Evolutionary conservation across 2,113 vertebrate genomes (phyloP), one percentile per base, ranked within the genome.

Genomic region (Caranx ignobilis): DNA sequence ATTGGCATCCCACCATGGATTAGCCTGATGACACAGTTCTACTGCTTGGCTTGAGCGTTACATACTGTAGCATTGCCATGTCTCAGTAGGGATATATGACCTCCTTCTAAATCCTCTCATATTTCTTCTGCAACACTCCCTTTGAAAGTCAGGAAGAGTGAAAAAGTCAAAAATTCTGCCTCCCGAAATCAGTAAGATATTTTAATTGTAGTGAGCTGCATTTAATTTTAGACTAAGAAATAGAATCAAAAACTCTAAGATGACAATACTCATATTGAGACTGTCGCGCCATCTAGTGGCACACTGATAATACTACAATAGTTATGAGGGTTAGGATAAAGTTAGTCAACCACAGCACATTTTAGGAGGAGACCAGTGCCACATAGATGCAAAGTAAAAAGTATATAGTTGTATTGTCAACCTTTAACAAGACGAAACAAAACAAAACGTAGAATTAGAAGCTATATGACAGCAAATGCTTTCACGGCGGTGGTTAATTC

Each of bases 81-180:
- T 87, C 88, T 85, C 85, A 79, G 83, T 45, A 77, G 85, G 81
- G 66, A 84, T 59, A 86, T 57, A 39, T 87, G 87, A 90, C 88
- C 90, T 87, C 88, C 52, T 90, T 90, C 72, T 76, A 74, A 88
- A 92, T 77, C 64, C 75, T 77, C 71, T 77, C 37, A 50, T 75
- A 60, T 74, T 68, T 77, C 37, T 45, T 75, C n/a, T 76, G 11
- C 48, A 55, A 39, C 48, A 56, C 72, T 35, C 4, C 50, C 64
- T 77, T 71, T 65, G 21, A 57, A 18, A 12, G 41, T 8, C 50
- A 19, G 4, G 26, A 64, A 68, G 62, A 72, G 16, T 35, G 2
- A 11, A 59, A 60, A 18, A 50, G 57, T 4, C 21, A 52, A 13
- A 13, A 37, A 35, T 11, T 32, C 2, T 10, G 3, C 11, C 62